Evolutionary conservation across 37 sponge, comb jelly and placozoan genomes (phyloP).

Genomic region (Tethya wilhelma): DNA sequence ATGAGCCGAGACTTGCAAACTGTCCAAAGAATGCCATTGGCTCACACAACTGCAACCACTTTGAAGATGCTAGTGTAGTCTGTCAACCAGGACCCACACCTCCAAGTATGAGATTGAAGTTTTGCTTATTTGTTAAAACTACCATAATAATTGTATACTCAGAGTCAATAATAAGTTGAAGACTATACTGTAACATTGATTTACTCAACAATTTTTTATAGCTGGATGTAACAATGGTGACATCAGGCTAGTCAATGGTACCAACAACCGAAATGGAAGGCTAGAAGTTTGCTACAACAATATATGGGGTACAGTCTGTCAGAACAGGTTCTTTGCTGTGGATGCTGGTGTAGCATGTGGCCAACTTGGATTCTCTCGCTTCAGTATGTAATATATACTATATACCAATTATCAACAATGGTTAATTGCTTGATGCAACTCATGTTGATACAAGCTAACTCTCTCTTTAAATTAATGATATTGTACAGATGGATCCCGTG

Average conservation of each 20-base stretch:
- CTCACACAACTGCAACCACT: too few relatives aligned
- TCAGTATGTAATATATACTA: not conserved
- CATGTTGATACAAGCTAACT: not conserved
- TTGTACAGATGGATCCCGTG: not conserved
- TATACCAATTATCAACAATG: not conserved
- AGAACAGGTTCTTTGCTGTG: not conserved
- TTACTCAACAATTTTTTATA: not conserved
- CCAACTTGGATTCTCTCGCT: slow-evolving; percentile 17
- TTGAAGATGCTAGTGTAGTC: slow-evolving; percentile 1
- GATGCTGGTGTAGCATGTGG: slow-evolving; percentile 33
- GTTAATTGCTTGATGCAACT: not conserved
- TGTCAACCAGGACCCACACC: not conserved
- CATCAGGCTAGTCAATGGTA: not conserved
- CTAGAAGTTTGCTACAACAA: slow-evolving; percentile 20
- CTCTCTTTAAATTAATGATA: not conserved
- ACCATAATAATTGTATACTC: not conserved
- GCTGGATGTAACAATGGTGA: not conserved
- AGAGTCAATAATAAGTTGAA: not conserved
- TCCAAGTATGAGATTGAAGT: not conserved
- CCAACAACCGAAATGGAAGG: slow-evolving; percentile 16
- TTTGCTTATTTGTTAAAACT: not conserved
- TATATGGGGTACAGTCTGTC: slow-evolving; percentile 46
- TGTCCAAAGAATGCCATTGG: too few relatives aligned
- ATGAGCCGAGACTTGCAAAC: too few relatives aligned
- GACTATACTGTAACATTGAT: not conserved